Base-by-base conservation (phyloP, 2,113 vertebrate genomes). In the Pelvicachromis taeniatus region DNA sequence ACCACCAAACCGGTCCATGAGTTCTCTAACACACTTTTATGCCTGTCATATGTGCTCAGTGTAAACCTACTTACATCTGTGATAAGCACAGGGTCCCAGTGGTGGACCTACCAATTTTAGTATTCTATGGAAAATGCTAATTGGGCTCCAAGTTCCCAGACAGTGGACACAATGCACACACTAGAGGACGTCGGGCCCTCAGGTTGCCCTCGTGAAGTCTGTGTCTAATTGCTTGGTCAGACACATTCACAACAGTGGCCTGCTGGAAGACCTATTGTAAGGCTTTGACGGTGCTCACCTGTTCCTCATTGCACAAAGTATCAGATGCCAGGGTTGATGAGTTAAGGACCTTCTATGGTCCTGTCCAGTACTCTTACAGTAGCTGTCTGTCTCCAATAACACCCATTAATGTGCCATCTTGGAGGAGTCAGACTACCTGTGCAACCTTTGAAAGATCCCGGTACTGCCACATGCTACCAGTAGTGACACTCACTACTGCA, bases 191-290 rank as follows among this genome's bases (percentile, higher is more conserved):
- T 12, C 6, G 31, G 31, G 59, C 31, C 59, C 17, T 63, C 31
- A 38, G n/a, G 31, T 38, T 4, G n/a, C 12, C 17, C 2, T 6
- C 10, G 1, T 38, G 31, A 63, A 12, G 59, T 63, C 59, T 63
- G 59, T 35, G 35, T 63, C 59, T 63, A 31, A 35, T 35, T 63
- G 17, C 12, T 63, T 63, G 59, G 17, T 38, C 17, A 38, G 59
- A 63, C 31, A n/a, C 31, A 63, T 63, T 63, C 59, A 63, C 31
- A 38, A 31, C 6, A 2, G 59, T 35, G 59, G 3, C 17, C 31
- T n/a, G 58, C 59, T 63, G 1, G 59, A 63, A 38, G 17, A 38
- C 0, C 4, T 63, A 35, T 63, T 0, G 2, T 35, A 63, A 35
- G 31, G 17, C 59, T 12, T 63, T 63, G 59, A 61, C 1, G 0